Evolutionary conservation across 2,113 vertebrate species (phyloP).

Genomic region (Stigmatopora argus): DNA sequence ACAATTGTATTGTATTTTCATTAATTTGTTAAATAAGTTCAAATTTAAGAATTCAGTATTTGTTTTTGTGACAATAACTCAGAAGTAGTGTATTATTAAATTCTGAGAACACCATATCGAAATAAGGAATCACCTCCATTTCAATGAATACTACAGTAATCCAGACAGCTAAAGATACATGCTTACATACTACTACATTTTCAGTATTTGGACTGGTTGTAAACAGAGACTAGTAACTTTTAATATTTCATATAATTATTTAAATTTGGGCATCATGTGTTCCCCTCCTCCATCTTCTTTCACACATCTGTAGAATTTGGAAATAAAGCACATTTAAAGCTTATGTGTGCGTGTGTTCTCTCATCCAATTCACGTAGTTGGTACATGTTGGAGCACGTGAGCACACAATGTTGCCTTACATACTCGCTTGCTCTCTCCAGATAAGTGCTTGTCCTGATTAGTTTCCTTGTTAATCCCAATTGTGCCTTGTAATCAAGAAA

Average conservation of each 20-base stretch:
- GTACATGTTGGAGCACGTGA: conserved; percentile 8
- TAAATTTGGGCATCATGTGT: background rate
- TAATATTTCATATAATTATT: background rate
- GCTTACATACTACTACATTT: too few species aligned
- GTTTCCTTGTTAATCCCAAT: conserved; percentile 60
- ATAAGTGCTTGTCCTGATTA: conserved; percentile 62
- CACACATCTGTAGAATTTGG: conserved; percentile 14
- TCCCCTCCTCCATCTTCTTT: background rate
- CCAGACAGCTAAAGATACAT: background rate
- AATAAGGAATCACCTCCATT: background rate
- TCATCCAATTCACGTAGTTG: conserved; percentile 23
- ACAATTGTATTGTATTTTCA: too few species aligned
- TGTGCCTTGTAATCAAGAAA: conserved; percentile 58
- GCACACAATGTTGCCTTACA: conserved; percentile 21
- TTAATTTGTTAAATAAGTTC: too few species aligned
- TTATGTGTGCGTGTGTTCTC: conserved; percentile 22
- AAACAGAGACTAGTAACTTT: background rate
- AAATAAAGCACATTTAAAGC: conserved; percentile 20
- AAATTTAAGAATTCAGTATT: background rate
- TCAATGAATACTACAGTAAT: background rate
- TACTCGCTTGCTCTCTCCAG: conserved; percentile 34
- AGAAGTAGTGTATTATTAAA: background rate
- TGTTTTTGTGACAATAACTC: background rate
- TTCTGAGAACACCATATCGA: background rate
- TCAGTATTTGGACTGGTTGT: too few species aligned